These are phyloP conservation scores for Panorpa germanica DNA, from an alignment of 2,888 invertebrate genomes.

Conservation along the genomic window DNA sequence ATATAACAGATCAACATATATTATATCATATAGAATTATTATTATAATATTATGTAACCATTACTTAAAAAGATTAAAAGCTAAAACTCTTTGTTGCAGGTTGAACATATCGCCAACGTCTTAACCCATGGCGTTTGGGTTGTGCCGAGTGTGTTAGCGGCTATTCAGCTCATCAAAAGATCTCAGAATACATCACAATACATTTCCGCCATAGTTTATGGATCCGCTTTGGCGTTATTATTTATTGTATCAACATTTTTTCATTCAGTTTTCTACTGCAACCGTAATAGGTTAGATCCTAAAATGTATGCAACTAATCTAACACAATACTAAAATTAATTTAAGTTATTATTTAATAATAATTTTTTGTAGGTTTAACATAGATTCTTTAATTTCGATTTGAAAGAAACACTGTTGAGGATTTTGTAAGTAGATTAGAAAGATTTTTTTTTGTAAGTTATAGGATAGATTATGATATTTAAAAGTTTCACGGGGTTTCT, in stretches of 20 bases:
- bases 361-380: conserved; percentile 8
- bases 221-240: conserved; percentile 63
- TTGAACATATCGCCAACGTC: conserved; percentile 84
- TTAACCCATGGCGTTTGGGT: conserved; percentile 83
- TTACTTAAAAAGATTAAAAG: no score
- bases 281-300: conserved; percentile 28
- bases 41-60: no score
- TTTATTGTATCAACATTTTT: conserved; percentile 81
- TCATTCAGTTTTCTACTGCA: conserved; percentile 70
- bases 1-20: no score
- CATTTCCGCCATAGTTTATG: conserved; percentile 70
- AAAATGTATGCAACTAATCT: conserved; percentile 1
- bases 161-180: conserved; percentile 51
- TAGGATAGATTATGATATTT: no score
- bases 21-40: no score
- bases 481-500: no score
- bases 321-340: conserved; percentile 7
- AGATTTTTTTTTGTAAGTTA: no score
- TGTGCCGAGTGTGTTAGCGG: conserved; percentile 64
- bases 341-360: conserved; percentile 2
- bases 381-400: conserved; percentile 1
- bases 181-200: conserved; percentile 57
- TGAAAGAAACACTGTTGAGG: no score
- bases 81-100: no score
- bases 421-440: no score